These are phyloP conservation scores for Dysidea cf. avara DNA, from an alignment of 37 sponge, comb jelly and placozoan genomes.

Conservation along the genomic window DNA sequence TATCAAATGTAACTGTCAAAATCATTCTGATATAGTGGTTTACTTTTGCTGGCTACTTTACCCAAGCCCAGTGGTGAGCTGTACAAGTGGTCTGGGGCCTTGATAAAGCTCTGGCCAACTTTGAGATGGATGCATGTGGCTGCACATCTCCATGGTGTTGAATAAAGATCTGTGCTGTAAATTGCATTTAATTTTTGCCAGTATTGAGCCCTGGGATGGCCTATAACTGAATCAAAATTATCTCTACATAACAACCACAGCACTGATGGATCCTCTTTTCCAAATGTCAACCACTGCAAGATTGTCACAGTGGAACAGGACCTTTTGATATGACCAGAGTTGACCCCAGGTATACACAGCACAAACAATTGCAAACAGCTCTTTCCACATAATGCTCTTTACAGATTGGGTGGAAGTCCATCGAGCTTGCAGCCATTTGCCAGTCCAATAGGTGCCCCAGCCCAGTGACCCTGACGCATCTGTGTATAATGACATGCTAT, in stretches of 20 bases:
- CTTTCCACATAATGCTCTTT: conserved; percentile 7
- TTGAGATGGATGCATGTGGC: too few relatives aligned
- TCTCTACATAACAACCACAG: conserved; percentile 12
- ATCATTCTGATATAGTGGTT: too few relatives aligned
- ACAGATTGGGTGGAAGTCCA: conserved; percentile 16
- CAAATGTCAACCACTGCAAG: conserved; percentile 4
- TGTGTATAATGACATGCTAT: conserved; percentile 12
- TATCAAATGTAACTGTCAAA: too few relatives aligned
- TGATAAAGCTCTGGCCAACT: too few relatives aligned
- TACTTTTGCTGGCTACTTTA: too few relatives aligned
- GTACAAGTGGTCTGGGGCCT: too few relatives aligned
- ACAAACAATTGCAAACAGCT: conserved; percentile 19
- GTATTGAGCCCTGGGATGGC: too few relatives aligned
- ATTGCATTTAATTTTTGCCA: too few relatives aligned
- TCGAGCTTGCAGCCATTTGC: conserved; percentile 27
- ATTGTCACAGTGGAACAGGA: conserved; percentile 28
- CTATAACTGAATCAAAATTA: too few relatives aligned
- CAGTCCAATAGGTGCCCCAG: conserved; percentile 21
- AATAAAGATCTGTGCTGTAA: too few relatives aligned
- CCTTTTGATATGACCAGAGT: neutral
- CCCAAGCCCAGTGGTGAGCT: too few relatives aligned
- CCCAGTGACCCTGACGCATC: conserved; percentile 51
- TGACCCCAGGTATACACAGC: conserved; percentile 20
- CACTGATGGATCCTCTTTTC: neutral
- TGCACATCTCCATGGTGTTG: too few relatives aligned